A percentile compares a stretch with the other conserved stretches of the same genome.
Evolutionary conservation across 2,888 invertebrate species (phyloP).

Genomic region (Epistrophella euchroma): DNA sequence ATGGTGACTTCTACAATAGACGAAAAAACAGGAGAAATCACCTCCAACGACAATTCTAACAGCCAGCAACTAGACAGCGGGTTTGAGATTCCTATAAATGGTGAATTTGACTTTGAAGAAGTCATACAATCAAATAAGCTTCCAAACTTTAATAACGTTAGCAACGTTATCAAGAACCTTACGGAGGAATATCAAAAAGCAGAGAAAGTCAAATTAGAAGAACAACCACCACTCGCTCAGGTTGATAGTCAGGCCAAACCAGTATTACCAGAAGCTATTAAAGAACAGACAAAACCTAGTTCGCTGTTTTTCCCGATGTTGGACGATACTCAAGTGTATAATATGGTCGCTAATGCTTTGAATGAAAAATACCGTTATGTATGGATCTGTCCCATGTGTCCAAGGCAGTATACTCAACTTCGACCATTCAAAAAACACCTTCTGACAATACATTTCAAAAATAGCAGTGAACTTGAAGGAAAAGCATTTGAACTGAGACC

Average conservation of each 20-base stretch:
- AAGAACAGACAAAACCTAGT: neutral
- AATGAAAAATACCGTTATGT: conserved; percentile 73
- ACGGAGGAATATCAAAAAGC: conserved; percentile 58
- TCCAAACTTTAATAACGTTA: conserved; percentile 14
- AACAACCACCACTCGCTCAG: neutral
- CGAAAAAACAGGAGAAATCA: neutral
- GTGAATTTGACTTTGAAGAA: conserved; percentile 43
- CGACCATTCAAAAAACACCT: conserved; percentile 77
- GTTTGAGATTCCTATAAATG: neutral
- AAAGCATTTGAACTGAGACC: conserved; percentile 77
- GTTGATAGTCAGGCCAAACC: conserved; percentile 21
- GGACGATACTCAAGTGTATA: neutral
- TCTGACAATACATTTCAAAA: conserved; percentile 69
- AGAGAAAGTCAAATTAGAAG: conserved; percentile 29
- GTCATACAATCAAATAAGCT: conserved; percentile 15
- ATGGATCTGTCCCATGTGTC: conserved; percentile 79
- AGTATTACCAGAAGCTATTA: neutral
- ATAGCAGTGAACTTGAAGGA: conserved; percentile 44
- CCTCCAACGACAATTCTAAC: neutral
- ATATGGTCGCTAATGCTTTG: conserved; percentile 1
- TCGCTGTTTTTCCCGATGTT: conserved; percentile 31
- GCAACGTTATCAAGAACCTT: conserved; percentile 34
- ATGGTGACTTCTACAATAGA: neutral
- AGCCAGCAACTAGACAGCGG: neutral
- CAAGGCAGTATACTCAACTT: conserved; percentile 76